Base-by-base conservation (phyloP, 2,888 invertebrate genomes). In the Hemaris fuciformis region DNA sequence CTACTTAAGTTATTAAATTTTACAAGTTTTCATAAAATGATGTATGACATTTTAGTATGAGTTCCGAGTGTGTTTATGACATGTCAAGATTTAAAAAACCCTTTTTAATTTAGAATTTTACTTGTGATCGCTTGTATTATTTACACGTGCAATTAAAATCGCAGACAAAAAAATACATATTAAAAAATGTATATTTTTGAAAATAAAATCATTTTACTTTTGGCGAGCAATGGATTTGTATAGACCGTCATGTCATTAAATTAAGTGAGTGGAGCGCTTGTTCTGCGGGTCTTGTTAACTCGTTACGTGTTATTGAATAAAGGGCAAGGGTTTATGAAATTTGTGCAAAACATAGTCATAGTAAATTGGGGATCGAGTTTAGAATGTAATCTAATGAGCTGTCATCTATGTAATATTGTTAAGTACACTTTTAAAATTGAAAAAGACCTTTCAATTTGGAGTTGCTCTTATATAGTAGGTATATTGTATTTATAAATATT, bases 261-360 rank as follows among this genome's bases (percentile, higher is more conserved):
- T 74, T 71, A 71, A 73, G 69, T 68, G n/a, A n/a, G n/a, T n/a
- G 61, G 65, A 63, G 62, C 62, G 62, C 71, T 68, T 67, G 75
- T 70, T 74, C 75, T 74, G 65, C 56, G 75, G 79, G 76, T 70
- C 75, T 74, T 65, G 72, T 77, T 79, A 80, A 72, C 74, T 80
- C 74, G 78, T 80, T 77, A 78, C 68, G 68, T 73, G 68, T 81
- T 80, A 83, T 84, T 83, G 72, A 80, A 84, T 84, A 79, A 84
- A 78, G 77, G 77, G 72, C 75, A 79, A 76, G 80, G 77, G 73
- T 80, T 78, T 79, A 77, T 73, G 74, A 80, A 81, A 80, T 77
- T 79, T 48, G 48, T 48, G 18, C 31, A 31, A 18, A 53, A 18
- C 31, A 48, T 25, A 53, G 53, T 18, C 53, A 20, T 31, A 53